Percentiles rank a stretch among this genome's conserved stretches.
These are phyloP conservation scores for Procambarus clarkii DNA, from an alignment of 1,140 invertebrate genomes.

Conservation along the genomic window DNA sequence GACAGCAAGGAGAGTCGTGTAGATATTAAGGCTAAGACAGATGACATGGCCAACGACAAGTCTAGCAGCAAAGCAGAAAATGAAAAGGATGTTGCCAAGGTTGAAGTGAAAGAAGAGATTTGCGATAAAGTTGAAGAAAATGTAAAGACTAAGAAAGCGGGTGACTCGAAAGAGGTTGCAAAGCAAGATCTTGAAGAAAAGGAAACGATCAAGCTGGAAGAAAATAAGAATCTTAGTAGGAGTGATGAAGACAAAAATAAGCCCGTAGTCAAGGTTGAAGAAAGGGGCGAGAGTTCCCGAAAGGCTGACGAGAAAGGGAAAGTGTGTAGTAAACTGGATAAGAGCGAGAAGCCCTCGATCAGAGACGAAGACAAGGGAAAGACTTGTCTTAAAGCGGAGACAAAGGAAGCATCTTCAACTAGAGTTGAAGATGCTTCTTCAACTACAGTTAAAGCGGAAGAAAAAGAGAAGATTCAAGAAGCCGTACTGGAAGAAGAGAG, in stretches of 20 bases:
- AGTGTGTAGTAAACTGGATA: neutral
- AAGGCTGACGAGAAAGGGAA: neutral
- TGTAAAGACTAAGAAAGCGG: neutral
- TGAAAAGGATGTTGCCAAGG: neutral
- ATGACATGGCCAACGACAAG: neutral
- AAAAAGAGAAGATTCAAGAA: too few species aligned
- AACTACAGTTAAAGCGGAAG: too few species aligned
- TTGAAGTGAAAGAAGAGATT: neutral
- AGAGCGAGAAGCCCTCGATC: too few species aligned
- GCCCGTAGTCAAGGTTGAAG: neutral
- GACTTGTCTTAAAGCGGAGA: too few species aligned
- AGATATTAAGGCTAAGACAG: neutral
- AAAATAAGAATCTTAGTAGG: constrained; percentile 11
- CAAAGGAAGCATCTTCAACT: too few species aligned
- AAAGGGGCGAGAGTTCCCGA: neutral
- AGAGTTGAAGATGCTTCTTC: too few species aligned
- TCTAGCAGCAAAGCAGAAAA: neutral
- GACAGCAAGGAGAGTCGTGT: neutral
- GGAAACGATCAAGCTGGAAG: constrained; percentile 9
- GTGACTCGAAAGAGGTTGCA: neutral
- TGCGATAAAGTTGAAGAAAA: neutral
- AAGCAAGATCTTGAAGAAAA: neutral
- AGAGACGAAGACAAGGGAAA: too few species aligned
- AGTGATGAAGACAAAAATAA: constrained; percentile 3
- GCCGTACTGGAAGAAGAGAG: too few species aligned